A percentile compares a stretch with the other conserved stretches of the same genome.
Conservation (phyloP, 2,888 invertebrate species). For the Coecobrya sp. region DNA sequence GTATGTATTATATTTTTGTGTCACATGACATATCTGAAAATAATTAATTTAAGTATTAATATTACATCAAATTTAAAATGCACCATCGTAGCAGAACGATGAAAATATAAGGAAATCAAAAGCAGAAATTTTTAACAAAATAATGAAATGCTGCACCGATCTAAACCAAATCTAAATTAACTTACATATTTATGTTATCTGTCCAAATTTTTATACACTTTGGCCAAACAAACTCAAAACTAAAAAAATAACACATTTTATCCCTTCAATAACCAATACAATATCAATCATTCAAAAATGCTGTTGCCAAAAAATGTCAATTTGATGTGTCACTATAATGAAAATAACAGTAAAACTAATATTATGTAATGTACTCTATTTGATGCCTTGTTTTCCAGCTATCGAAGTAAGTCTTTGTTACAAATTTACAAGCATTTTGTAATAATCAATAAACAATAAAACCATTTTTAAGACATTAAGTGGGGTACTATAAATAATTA, state of each 20-base stretch:
- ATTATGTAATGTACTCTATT: conserved; percentile 17
- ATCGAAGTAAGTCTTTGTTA: not conserved
- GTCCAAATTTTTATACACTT: not conserved
- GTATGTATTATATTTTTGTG: not conserved
- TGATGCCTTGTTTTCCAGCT: conserved; percentile 49
- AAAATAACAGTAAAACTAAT: not conserved
- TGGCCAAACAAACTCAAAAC: conserved; percentile 33
- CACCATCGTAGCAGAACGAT: not conserved
- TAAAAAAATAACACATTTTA: not conserved
- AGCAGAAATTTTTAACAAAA: not conserved
- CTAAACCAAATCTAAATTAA: not conserved
- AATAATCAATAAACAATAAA: conserved; percentile 16
- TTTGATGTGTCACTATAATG: not conserved
- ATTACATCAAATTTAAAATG: not conserved
- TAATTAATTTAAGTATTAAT: not conserved
- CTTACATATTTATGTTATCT: not conserved
- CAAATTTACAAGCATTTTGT: conserved; percentile 6
- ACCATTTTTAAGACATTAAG: not conserved
- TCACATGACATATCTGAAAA: conserved; percentile 2
- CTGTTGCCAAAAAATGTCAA: conserved; percentile 52
- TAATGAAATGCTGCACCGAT: not conserved
- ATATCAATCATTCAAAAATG: conserved; percentile 41
- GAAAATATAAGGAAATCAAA: not conserved
- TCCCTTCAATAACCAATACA: not conserved
- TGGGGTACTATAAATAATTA: not conserved